Evolutionary conservation across 2,113 vertebrate genomes (phyloP).

Genomic region (Pipra filicauda): DNA sequence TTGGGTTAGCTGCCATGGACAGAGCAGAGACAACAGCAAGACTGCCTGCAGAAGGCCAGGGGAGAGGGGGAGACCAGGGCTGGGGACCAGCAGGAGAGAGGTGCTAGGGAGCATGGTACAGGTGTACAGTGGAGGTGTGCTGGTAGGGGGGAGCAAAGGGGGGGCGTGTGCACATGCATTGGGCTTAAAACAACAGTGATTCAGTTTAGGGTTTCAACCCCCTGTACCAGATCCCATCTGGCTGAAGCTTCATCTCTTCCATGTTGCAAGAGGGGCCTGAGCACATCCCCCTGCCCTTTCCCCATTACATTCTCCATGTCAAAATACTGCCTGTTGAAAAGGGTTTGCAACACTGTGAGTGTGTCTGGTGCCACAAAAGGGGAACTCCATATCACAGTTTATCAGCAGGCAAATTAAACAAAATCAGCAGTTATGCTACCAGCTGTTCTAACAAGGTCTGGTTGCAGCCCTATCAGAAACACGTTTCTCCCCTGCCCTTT

Average conservation of each 20-base stretch:
- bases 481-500: background rate
- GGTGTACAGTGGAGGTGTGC: background rate
- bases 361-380: background rate
- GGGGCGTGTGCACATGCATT: fast-evolving
- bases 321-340: background rate
- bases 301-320: background rate
- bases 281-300: background rate
- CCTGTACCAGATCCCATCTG: too few species aligned
- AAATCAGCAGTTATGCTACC: background rate
- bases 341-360: fast-evolving
- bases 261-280: background rate
- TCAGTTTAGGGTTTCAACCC: background rate
- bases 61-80: background rate
- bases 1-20: background rate
- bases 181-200: background rate
- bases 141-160: background rate
- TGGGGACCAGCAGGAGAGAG: background rate
- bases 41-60: background rate
- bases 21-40: fast-evolving
- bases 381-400: background rate
- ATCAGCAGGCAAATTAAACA: background rate
- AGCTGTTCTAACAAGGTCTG: background rate
- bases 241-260: background rate
- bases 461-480: background rate
- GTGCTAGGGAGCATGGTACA: background rate